Evolutionary conservation across 2,888 invertebrate species (phyloP).

Genomic region (Criorhina ranunculi): DNA sequence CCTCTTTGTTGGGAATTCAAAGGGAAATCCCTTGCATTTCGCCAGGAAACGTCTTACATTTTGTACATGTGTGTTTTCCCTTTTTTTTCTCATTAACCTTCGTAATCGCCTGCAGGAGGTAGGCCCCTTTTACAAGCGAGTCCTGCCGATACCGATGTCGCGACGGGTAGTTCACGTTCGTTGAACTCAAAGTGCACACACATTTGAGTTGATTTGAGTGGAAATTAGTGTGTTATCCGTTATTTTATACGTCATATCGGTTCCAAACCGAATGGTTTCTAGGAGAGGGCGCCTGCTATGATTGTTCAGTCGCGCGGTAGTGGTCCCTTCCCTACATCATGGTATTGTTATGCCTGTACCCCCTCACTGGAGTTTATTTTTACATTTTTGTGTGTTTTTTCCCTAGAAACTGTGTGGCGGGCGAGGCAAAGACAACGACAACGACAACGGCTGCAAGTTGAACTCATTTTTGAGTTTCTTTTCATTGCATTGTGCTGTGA

Average conservation of each 20-base stretch:
- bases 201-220: constrained; percentile 33
- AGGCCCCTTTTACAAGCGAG: constrained; percentile 5
- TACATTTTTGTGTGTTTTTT: background rate
- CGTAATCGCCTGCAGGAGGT: background rate
- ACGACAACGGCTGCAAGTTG: constrained; percentile 27
- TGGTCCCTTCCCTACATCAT: constrained; percentile 2
- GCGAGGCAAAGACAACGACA: too few relatives aligned
- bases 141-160: constrained; percentile 12
- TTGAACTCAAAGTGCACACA: constrained; percentile 38
- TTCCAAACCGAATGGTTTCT: background rate
- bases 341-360: background rate
- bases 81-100: background rate
- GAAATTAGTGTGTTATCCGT: constrained; percentile 33
- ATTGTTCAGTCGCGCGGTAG: background rate
- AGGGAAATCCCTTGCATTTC: constrained; percentile 38
- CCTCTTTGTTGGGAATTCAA: constrained; percentile 2
- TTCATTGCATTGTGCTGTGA: constrained; percentile 17
- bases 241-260: background rate
- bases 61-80: constrained; percentile 20
- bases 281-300: constrained; percentile 16
- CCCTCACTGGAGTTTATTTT: constrained; percentile 23
- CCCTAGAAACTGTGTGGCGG: background rate
- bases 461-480: constrained; percentile 43
- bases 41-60: constrained; percentile 21
- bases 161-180: constrained; percentile 51